phyloP scores from a whole-genome alignment of 92 coral and sea anemone genomes.

The Paramuricea clavata region DNA sequence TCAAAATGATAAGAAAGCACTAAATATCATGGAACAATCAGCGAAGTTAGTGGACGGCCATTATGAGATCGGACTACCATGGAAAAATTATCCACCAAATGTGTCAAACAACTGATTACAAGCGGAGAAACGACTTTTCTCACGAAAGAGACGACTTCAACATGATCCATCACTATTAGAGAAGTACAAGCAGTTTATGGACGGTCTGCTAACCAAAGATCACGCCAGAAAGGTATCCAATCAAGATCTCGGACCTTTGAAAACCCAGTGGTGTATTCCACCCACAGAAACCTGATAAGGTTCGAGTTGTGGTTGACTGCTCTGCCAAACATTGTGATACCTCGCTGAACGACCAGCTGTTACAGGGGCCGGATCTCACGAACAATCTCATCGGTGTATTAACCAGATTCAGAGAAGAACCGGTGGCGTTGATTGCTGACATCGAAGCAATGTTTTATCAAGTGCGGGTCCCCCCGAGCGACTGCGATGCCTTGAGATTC shows the following conservation, averaged over 20 bases:
- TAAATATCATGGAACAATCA: constrained; percentile 45
- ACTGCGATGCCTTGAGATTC: constrained; percentile 62
- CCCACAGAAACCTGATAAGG: constrained; percentile 65
- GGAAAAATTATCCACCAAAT: constrained; percentile 54
- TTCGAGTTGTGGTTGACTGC: constrained; percentile 72
- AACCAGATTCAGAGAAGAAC: constrained; percentile 69
- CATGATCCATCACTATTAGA: constrained; percentile 28
- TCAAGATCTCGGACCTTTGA: constrained; percentile 23
- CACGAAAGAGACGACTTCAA: constrained; percentile 36
- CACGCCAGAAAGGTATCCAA: constrained; percentile 51
- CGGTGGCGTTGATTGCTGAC: constrained; percentile 64
- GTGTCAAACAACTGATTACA: constrained; percentile 30
- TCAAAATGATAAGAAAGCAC: constrained; percentile 59
- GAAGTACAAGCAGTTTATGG: constrained; percentile 57
- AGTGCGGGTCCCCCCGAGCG: constrained; percentile 53
- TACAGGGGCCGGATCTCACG: constrained; percentile 77
- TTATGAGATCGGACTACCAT: constrained; percentile 66
- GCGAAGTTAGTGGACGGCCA: constrained; percentile 43
- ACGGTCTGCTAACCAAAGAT: constrained; percentile 47
- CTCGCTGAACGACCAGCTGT: constrained; percentile 74
- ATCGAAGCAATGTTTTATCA: constrained; percentile 68
- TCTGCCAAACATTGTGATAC: constrained; percentile 63
- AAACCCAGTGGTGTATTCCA: constrained; percentile 61
- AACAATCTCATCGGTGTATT: constrained; percentile 68
- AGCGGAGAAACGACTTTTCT: constrained; percentile 44